phyloP scores from a whole-genome alignment of 2,113 vertebrate genomes.

The Chaetops frenatus region DNA sequence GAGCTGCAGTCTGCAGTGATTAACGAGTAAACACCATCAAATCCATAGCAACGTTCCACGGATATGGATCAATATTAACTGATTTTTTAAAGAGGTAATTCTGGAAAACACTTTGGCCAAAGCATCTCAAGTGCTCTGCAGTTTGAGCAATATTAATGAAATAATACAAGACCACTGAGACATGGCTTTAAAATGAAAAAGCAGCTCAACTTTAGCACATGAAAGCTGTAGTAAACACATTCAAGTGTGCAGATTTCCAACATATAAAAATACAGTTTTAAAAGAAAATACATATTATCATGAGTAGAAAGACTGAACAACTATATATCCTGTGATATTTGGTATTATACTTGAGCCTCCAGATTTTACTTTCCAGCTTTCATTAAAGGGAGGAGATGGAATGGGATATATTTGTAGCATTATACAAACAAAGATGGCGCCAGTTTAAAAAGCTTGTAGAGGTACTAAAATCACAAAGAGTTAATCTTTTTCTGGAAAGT shows the following conservation, averaged over 20 bases:
- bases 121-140: not conserved
- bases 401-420: not conserved
- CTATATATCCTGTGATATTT: not conserved
- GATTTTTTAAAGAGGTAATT: not conserved
- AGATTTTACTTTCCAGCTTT: not conserved
- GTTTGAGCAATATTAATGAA: not conserved
- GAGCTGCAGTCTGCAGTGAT: slow-evolving; percentile 27
- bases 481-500: not conserved
- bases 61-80: not conserved
- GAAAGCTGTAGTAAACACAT: not conserved
- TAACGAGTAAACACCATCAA: slow-evolving; percentile 21
- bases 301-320: not conserved
- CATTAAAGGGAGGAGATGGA: not conserved
- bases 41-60: not conserved
- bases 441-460: not conserved
- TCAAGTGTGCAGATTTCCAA: not conserved
- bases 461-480: not conserved
- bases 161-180: not conserved
- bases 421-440: not conserved
- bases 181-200: not conserved
- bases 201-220: not conserved
- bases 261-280: not conserved
- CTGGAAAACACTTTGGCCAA: not conserved
- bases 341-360: not conserved
- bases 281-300: not conserved